These are phyloP conservation scores for Nibea coibor DNA, from an alignment of 2,113 vertebrate genomes.

Conservation along the genomic window DNA sequence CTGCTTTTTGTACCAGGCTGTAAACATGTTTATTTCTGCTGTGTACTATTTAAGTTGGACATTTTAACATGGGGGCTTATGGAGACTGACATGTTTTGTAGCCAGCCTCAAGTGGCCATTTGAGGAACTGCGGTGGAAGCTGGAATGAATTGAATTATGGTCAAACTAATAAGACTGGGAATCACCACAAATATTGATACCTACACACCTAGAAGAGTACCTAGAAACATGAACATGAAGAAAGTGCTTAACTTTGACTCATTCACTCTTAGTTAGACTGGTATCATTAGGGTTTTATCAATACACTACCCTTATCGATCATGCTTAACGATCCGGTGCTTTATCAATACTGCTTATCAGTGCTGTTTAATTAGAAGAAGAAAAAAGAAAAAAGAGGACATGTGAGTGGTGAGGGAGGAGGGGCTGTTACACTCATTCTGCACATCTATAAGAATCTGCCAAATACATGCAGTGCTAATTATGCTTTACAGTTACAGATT, in stretches of 20 bases:
- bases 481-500: not conserved
- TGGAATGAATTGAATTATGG: no score
- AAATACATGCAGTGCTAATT: not conserved
- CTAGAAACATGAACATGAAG: not conserved
- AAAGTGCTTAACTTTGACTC: not conserved
- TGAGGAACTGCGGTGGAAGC: no score
- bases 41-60: no score
- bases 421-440: not conserved
- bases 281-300: not conserved
- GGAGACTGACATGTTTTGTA: no score
- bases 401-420: not conserved
- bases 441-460: not conserved
- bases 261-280: not conserved
- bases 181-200: no score
- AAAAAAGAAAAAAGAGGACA: not conserved
- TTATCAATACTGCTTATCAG: constrained; percentile 10
- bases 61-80: no score
- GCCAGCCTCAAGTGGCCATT: no score
- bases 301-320: constrained; percentile 21
- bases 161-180: no score
- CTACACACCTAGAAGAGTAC: no score
- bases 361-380: constrained; percentile 29
- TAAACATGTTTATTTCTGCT: no score
- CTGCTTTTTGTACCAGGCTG: no score
- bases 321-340: not conserved